Conservation (phyloP, 2,797 vertebrate genomes). For the Caiman crocodilus region DNA sequence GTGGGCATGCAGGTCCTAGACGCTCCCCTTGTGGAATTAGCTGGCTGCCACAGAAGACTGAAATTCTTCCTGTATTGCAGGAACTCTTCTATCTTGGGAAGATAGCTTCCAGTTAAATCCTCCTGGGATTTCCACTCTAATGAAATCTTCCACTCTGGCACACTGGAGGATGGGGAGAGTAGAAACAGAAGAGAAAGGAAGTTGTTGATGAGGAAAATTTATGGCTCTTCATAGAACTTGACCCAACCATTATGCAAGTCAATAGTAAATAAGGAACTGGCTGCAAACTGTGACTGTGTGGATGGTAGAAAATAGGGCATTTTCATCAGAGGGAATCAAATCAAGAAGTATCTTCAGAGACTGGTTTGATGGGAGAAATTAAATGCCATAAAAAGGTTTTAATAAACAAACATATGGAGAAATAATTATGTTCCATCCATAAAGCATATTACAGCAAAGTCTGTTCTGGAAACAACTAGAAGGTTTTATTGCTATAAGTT, state of each 20-base stretch:
- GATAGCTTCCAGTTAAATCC: constrained; percentile 27
- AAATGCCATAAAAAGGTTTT: constrained; percentile 31
- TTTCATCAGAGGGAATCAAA: constrained; percentile 48
- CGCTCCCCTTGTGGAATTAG: background rate
- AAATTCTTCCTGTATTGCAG: background rate
- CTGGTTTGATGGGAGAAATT: background rate
- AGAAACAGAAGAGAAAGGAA: background rate
- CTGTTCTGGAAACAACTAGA: background rate
- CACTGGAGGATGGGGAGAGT: rapidly evolving
- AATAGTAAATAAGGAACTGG: background rate
- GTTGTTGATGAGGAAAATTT: background rate
- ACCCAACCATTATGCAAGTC: background rate
- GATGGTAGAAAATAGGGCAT: background rate
- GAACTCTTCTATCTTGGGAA: background rate
- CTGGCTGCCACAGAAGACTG: background rate
- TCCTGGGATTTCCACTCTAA: constrained; percentile 23
- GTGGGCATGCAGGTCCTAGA: background rate
- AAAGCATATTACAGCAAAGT: background rate
- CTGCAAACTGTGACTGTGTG: background rate
- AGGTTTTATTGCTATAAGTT: background rate
- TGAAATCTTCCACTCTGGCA: background rate
- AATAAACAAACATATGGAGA: constrained; percentile 60
- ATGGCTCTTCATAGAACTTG: constrained; percentile 2
- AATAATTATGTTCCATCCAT: background rate
- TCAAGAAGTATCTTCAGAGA: constrained; percentile 39